Percentiles rank a stretch among this genome's conserved stretches.
Conservation (phyloP, 2,797 vertebrate genomes). For the Xenopus petersii region DNA sequence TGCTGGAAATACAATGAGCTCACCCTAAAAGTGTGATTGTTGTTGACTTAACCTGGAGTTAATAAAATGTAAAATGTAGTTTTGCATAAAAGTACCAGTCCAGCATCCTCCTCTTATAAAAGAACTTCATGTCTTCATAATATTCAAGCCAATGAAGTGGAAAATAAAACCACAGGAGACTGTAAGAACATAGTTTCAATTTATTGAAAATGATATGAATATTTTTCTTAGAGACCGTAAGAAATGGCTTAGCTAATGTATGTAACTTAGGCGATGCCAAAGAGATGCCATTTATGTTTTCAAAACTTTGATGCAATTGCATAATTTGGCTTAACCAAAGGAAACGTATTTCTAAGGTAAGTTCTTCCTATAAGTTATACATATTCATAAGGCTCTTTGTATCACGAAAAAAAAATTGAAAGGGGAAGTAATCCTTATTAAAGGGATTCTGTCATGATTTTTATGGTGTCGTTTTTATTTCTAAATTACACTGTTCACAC, state of each 20-base stretch:
- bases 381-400: no score
- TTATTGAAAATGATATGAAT: slow-evolving; percentile 33
- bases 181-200: slow-evolving; percentile 28
- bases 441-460: no score
- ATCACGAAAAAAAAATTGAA: no score
- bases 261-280: slow-evolving; percentile 8
- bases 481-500: no score
- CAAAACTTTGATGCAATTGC: neutral
- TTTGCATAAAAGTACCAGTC: slow-evolving; percentile 20
- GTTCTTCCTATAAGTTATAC: no score
- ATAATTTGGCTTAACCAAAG: no score
- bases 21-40: slow-evolving; percentile 4
- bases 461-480: no score
- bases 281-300: slow-evolving; percentile 5
- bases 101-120: slow-evolving; percentile 15
- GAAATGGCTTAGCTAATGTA: slow-evolving; percentile 21
- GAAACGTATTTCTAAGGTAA: no score
- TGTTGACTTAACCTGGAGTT: slow-evolving; percentile 40
- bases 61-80: slow-evolving; percentile 27
- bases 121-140: slow-evolving; percentile 1
- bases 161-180: slow-evolving; percentile 24
- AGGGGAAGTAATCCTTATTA: no score
- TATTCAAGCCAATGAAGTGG: slow-evolving; percentile 15
- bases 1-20: slow-evolving; percentile 13
- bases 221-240: slow-evolving; percentile 17